Evolutionary conservation across 2,888 invertebrate species (phyloP).

Genomic region (Pediacus dermestoides): DNA sequence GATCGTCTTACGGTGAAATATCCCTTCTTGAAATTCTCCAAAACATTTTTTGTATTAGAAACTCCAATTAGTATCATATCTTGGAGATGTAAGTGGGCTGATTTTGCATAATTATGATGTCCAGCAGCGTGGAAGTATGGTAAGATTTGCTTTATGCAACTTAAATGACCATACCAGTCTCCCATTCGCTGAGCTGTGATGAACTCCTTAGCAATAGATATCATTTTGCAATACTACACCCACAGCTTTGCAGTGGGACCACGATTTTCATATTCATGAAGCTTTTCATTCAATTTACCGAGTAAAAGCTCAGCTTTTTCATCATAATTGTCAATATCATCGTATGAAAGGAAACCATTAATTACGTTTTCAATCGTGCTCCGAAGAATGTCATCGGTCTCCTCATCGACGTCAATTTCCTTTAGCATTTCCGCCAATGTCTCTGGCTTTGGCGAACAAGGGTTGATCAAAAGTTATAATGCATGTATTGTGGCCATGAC

Average conservation of each 20-base stretch:
- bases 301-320: constrained; percentile 1
- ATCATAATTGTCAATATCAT: constrained; percentile 27
- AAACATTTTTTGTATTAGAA: not conserved
- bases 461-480: constrained; percentile 32
- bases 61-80: constrained; percentile 20
- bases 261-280: constrained; percentile 30
- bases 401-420: constrained; percentile 2
- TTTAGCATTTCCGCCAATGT: constrained; percentile 14
- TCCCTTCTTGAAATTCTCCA: constrained; percentile 19
- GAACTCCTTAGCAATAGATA: constrained; percentile 34
- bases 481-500: constrained; percentile 19
- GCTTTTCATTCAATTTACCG: constrained; percentile 16
- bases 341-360: constrained; percentile 18
- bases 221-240: constrained; percentile 40
- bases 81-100: constrained; percentile 26
- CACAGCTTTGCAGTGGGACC: constrained; percentile 32
- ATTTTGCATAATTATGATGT: constrained; percentile 39
- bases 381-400: constrained; percentile 1
- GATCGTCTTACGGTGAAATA: constrained; percentile 24
- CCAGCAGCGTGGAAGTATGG: constrained; percentile 42
- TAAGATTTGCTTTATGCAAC: constrained; percentile 36
- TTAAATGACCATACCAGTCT: constrained; percentile 32
- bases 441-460: constrained; percentile 31
- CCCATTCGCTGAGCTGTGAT: constrained; percentile 34
- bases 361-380: too few relatives aligned